Percentiles rank a stretch among this genome's conserved stretches.
Evolutionary conservation across 1,140 invertebrate species (phyloP).

Genomic region (Chironomus striatipennis): DNA sequence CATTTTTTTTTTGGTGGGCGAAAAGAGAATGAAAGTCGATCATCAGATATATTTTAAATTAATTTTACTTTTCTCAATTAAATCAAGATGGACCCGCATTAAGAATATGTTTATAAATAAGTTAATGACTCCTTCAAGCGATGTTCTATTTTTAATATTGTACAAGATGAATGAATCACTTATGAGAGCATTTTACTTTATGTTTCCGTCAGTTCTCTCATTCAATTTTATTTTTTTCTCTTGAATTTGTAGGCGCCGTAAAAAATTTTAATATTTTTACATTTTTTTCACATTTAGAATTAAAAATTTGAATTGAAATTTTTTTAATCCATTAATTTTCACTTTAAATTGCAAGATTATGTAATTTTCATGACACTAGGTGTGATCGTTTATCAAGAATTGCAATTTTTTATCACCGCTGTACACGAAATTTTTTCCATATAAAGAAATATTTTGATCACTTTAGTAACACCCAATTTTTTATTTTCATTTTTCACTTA

Average conservation of each 20-base stretch:
- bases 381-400: background rate
- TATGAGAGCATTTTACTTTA: background rate
- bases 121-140: background rate
- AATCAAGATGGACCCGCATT: background rate
- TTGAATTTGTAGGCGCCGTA: background rate
- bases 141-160: conserved; percentile 9
- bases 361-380: background rate
- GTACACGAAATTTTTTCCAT: background rate
- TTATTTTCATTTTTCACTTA: background rate
- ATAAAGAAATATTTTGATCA: conserved; percentile 15
- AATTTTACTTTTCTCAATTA: background rate
- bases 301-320: background rate
- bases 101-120: background rate
- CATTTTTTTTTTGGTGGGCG: conserved; percentile 1
- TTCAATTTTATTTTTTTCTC: background rate
- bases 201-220: conserved; percentile 4
- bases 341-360: background rate
- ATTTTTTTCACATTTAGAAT: background rate
- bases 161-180: background rate
- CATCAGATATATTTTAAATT: background rate
- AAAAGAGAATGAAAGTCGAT: background rate
- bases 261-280: background rate
- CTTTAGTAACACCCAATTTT: conserved; percentile 6
- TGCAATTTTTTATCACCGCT: background rate
- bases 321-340: background rate